Percentiles rank a stretch among this genome's conserved stretches.
These are phyloP conservation scores for Drosophila pectinifera DNA, from an alignment of 1,140 invertebrate species.

Conservation along the genomic window DNA sequence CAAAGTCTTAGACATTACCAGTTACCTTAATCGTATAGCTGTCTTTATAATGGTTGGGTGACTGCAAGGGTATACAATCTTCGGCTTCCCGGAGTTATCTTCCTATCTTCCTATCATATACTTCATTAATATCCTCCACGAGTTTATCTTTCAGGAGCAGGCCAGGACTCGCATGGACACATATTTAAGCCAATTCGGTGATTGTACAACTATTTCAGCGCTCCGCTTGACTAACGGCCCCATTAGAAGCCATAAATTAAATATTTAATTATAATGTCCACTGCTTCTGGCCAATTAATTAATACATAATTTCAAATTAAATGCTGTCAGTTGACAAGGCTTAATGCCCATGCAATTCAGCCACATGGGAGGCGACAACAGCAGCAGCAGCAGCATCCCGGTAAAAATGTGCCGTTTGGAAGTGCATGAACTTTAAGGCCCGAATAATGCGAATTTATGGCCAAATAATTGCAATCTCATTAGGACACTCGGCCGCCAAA, in stretches of 20 bases:
- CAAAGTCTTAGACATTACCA: too few relatives aligned
- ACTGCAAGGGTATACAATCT: too few relatives aligned
- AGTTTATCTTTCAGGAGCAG: not conserved
- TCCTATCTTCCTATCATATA: too few relatives aligned
- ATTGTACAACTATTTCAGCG: constrained; percentile 4
- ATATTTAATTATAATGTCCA: constrained; percentile 76
- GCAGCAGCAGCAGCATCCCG: constrained; percentile 8
- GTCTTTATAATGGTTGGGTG: too few relatives aligned
- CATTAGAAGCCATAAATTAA: constrained; percentile 75
- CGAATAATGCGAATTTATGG: constrained; percentile 82
- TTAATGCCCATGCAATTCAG: constrained; percentile 30
- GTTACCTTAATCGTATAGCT: too few relatives aligned
- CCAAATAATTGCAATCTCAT: constrained; percentile 85
- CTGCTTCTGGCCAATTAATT: constrained; percentile 72
- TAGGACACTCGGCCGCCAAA: constrained; percentile 66
- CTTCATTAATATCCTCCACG: too few relatives aligned
- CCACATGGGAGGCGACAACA: constrained; percentile 11
- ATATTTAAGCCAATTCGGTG: not conserved
- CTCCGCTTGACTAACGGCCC: constrained; percentile 32
- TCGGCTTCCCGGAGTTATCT: too few relatives aligned
- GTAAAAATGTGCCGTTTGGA: constrained; percentile 56
- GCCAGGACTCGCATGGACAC: not conserved
- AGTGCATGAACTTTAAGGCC: constrained; percentile 80
- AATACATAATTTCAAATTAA: constrained; percentile 81
- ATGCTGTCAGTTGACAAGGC: constrained; percentile 49